Evolutionary conservation across 2,888 invertebrate genomes (phyloP), one percentile per base, ranked within the genome.

Genomic region (Melanargia galathea): DNA sequence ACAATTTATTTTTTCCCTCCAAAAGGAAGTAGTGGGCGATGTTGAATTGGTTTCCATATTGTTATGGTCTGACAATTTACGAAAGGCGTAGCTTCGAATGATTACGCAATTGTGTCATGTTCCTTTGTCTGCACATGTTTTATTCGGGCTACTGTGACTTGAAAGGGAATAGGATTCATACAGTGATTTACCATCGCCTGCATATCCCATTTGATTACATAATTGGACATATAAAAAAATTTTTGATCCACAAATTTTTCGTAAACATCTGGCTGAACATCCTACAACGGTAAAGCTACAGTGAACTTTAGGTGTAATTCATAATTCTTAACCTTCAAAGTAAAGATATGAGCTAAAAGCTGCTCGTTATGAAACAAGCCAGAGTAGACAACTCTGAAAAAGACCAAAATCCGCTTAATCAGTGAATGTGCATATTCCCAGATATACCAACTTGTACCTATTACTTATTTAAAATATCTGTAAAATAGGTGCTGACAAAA

Each of bases 1-100:
- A 69, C 68, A 68, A 70, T 70, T 65, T 70, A 70, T 73, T 76
- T 77, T 78, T 76, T 75, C 70, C 65, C 65, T 66, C 62, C 72
- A 79, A 76, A 81, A 80, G 81, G 82, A 79, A 75, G 70, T 73
- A 68, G 83, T 84, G 82, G 84, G 83, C 83, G 82, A 78, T 71
- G 73, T 74, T 51, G 66, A 64, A 63, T 66, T 56, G 60, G 66
- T 79, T 80, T 76, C 73, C 75, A 77, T 76, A 73, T 68, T 66
- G 72, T 69, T 73, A 71, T 71, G 71, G 71, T 69, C 68, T 65
- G 60, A 64, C 67, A 66, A 68, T 64, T 74, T 77, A 71, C 70
- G 72, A 70, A 76, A 78, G 69, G 70, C 66, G 70, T 67, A 67
- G 66, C 65, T 65, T 68, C 68, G 67, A 67, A 66, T 71, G 75